Evolutionary conservation across 2,113 vertebrate genomes (phyloP).

Genomic region (Microcebus ravelobensis): DNA sequence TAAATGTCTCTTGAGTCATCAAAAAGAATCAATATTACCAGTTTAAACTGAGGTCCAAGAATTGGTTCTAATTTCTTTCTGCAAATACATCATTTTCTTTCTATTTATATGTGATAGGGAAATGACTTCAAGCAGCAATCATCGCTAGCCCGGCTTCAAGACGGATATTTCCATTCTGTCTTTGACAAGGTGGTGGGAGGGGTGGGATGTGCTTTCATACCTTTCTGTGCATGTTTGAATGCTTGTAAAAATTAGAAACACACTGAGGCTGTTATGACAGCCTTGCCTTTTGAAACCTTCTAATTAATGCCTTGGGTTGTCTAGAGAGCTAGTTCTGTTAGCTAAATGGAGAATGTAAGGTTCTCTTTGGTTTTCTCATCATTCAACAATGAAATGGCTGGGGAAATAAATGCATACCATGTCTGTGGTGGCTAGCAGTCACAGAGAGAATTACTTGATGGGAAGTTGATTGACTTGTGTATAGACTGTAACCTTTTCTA

Average conservation of each 20-base stretch:
- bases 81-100: slow-evolving; percentile 51
- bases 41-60: slow-evolving; percentile 61
- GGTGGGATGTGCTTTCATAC: slow-evolving; percentile 54
- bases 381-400: slow-evolving; percentile 65
- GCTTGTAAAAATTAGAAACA: slow-evolving; percentile 79
- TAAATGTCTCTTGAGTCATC: slow-evolving; percentile 64
- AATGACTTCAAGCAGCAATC: slow-evolving; percentile 73
- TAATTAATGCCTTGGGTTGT: slow-evolving; percentile 84
- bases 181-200: slow-evolving; percentile 63
- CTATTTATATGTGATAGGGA: slow-evolving; percentile 77
- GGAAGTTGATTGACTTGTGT: slow-evolving; percentile 47
- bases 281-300: slow-evolving; percentile 79
- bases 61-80: slow-evolving; percentile 52
- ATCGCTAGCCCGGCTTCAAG: slow-evolving; percentile 56
- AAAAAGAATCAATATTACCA: slow-evolving; percentile 72
- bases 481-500: neutral
- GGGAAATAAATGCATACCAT: slow-evolving; percentile 60
- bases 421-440: slow-evolving; percentile 48
- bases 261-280: slow-evolving; percentile 81
- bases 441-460: neutral
- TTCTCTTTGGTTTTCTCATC: slow-evolving; percentile 71
- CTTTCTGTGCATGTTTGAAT: slow-evolving; percentile 76
- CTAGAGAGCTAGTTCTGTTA: slow-evolving; percentile 72
- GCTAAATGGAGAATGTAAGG: slow-evolving; percentile 67
- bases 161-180: slow-evolving; percentile 68